Base-by-base conservation (phyloP, 2,797 vertebrate species). In the Microctenopoma steveboyesi region DNA sequence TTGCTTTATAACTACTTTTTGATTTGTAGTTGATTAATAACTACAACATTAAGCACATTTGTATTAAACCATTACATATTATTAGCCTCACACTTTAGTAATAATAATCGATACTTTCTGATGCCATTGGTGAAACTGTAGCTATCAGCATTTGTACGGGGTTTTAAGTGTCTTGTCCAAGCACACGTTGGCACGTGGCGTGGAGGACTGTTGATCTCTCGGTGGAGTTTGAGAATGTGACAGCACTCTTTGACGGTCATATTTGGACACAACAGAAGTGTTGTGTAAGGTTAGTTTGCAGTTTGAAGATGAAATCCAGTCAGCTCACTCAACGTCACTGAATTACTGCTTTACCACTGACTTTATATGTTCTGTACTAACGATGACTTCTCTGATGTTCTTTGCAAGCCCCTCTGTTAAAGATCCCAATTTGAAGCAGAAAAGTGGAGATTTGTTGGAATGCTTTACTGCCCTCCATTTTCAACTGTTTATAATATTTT, bases 401-500 rank as follows among this genome's bases (percentile, higher is more conserved):
- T 97, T 98, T 97, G 96, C 96, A 93, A 97, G 96, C 95, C 97
- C 95, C 95, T 95, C 92, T 60, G 94, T 96, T 95, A 95, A 95
- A 92, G 91, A 81, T 92, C 94, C 95, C 94, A 92, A 95, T 95
- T 96, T 95, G 95, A 95, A 95, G 95, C 94, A 95, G 95, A 95
- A 95, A 95, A 96, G 95, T 96, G 96, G 95, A 96, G 95, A 96
- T 96, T 96, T 97, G 95, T 97, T 96, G 96, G 95, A 97, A 96
- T 98, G 97, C 97, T 99, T 98, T 97, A 94, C 95, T 98, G 96
- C 96, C 95, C 96, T 95, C 96, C 98, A 98, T 98, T 98, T 96
- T 98, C 97, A 97, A 97, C 96, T 98, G 97, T 98, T 99, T 98
- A 97, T 99, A 99, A 99, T 98, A 98, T 97, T 99, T 96, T 98